These are phyloP conservation scores for Sturnus vulgaris DNA, from an alignment of 2,113 vertebrate genomes.

Conservation along the genomic window DNA sequence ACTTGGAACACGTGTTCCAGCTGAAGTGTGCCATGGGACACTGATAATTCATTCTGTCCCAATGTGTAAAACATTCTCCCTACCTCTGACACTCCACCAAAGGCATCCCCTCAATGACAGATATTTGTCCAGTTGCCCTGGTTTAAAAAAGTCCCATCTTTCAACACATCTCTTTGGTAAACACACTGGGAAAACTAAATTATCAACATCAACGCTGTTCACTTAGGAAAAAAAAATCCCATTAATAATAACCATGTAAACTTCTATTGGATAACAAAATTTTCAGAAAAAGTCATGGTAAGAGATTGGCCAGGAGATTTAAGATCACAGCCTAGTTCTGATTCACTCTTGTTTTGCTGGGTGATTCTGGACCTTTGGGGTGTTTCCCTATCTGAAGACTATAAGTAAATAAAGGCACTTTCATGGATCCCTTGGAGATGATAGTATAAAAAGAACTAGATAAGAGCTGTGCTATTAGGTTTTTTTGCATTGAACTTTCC, in stretches of 20 bases:
- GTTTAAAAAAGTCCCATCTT: background rate
- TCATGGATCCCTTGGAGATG: background rate
- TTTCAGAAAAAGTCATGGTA: background rate
- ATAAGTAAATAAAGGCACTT: background rate
- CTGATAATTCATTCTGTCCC: constrained; percentile 4
- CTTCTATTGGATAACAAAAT: background rate
- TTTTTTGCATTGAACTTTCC: background rate
- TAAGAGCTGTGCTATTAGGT: background rate
- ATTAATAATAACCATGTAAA: background rate
- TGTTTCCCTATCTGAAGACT: background rate
- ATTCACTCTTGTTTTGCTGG: background rate
- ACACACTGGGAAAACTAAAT: background rate
- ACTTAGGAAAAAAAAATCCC: background rate
- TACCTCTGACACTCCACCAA: constrained; percentile 1
- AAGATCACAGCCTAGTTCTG: background rate
- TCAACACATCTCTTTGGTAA: background rate
- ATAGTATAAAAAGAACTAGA: background rate
- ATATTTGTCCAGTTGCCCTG: background rate
- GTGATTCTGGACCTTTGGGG: background rate
- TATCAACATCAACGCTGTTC: background rate
- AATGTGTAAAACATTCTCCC: background rate
- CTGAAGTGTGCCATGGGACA: background rate
- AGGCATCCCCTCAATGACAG: background rate
- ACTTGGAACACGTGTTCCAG: background rate
- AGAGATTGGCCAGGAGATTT: background rate